phyloP scores from a whole-genome alignment of 2,113 vertebrate genomes.

The Shinisaurus crocodilurus region DNA sequence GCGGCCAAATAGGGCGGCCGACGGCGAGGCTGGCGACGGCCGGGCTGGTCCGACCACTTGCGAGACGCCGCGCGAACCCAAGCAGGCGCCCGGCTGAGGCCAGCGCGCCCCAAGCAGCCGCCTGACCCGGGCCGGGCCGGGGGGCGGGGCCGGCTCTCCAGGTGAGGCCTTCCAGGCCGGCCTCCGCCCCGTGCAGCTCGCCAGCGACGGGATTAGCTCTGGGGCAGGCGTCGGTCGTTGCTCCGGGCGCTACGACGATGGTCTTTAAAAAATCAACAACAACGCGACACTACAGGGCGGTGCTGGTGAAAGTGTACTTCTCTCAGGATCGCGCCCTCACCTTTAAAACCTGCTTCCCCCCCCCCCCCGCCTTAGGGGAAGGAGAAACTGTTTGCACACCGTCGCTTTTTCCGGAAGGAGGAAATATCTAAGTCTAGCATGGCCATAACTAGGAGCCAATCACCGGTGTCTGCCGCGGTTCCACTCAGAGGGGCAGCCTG shows the following conservation, averaged over 20 bases:
- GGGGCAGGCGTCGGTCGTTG: too few relatives aligned
- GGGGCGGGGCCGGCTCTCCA: constrained; percentile 52
- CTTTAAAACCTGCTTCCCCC: too few relatives aligned
- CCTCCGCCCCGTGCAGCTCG: background rate
- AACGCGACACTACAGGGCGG: background rate
- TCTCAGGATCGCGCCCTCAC: background rate
- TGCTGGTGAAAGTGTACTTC: background rate
- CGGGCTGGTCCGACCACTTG: constrained; percentile 59
- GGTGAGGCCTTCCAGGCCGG: background rate
- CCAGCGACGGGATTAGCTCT: too few relatives aligned
- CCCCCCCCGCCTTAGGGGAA: too few relatives aligned
- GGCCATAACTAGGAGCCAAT: too few relatives aligned
- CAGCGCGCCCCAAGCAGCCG: constrained; percentile 24
- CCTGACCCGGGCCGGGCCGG: constrained; percentile 47
- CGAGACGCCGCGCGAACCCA: constrained; percentile 28
- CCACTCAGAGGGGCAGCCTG: too few relatives aligned
- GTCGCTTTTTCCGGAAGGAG: background rate
- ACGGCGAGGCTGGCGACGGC: background rate
- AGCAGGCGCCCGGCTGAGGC: constrained; percentile 22
- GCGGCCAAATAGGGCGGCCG: background rate
- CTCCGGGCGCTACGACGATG: too few relatives aligned
- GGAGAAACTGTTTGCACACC: background rate
- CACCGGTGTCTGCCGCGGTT: too few relatives aligned
- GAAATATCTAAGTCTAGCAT: too few relatives aligned
- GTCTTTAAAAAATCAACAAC: too few relatives aligned